phyloP scores from a whole-genome alignment of 2,113 vertebrate genomes.

The Podocnemis expansa region DNA sequence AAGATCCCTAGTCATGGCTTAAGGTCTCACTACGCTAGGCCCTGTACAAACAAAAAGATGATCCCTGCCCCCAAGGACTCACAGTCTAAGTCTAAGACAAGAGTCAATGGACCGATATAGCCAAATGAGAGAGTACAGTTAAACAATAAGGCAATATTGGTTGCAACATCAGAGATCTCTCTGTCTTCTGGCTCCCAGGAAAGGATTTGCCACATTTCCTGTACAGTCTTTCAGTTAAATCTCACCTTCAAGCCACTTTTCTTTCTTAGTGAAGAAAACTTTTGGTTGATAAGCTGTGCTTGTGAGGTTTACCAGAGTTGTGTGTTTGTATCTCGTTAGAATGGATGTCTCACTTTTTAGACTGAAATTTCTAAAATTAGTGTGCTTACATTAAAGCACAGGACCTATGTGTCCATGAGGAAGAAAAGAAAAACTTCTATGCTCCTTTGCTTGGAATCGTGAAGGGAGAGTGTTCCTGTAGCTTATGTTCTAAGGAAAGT shows the following conservation, averaged over 20 bases:
- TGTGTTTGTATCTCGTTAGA: conserved; percentile 29
- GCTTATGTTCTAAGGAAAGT: conserved; percentile 10
- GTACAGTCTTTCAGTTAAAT: not conserved
- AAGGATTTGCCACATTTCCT: rapidly evolving
- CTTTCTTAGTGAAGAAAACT: not conserved
- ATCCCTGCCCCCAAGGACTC: too few relatives aligned
- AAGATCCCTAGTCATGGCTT: too few relatives aligned
- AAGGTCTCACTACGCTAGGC: too few relatives aligned
- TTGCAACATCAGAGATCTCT: rapidly evolving
- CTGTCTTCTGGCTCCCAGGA: rapidly evolving
- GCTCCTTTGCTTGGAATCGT: not conserved
- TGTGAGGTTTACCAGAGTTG: not conserved
- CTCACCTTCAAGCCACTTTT: not conserved
- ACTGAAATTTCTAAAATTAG: conserved; percentile 25
- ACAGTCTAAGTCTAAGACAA: too few relatives aligned
- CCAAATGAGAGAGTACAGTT: too few relatives aligned
- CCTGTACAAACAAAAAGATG: too few relatives aligned
- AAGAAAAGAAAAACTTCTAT: not conserved
- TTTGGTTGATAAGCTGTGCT: conserved; percentile 1
- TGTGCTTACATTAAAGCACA: not conserved
- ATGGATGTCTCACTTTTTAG: not conserved
- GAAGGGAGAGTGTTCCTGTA: not conserved
- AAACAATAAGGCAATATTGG: not conserved
- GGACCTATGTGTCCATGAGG: conserved; percentile 25
- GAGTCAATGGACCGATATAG: too few relatives aligned